A percentile compares a stretch with the other conserved stretches of the same genome.
These are phyloP conservation scores for Heteromyza rotundicornis DNA, from an alignment of 2,888 invertebrate species.

Conservation along the genomic window DNA sequence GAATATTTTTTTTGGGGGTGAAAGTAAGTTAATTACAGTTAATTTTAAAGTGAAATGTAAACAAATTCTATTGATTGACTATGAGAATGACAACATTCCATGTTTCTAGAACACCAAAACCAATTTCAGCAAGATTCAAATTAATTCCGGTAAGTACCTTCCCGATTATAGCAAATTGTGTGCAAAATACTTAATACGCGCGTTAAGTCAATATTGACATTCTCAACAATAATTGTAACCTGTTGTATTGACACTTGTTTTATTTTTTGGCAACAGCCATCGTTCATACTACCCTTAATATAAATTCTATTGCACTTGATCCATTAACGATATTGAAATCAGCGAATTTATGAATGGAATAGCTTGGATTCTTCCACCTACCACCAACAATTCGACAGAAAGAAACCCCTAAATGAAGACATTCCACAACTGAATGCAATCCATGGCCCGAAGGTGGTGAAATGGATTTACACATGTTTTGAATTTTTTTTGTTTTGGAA, in stretches of 20 bases:
- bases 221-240: neutral
- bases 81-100: too few relatives aligned
- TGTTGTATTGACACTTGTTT: conserved; percentile 1
- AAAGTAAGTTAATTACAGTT: too few relatives aligned
- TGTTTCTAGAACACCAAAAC: too few relatives aligned
- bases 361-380: neutral
- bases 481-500: conserved; percentile 1
- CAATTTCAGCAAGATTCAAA: too few relatives aligned
- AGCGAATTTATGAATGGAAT: neutral
- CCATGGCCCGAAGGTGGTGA: neutral
- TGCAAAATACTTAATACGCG: too few relatives aligned
- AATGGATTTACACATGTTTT: conserved; percentile 26
- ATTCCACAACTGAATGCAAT: neutral
- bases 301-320: neutral
- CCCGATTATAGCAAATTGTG: too few relatives aligned
- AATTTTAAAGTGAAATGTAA: too few relatives aligned
- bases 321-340: neutral
- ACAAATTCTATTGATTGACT: too few relatives aligned
- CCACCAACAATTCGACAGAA: neutral
- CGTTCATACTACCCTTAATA: neutral
- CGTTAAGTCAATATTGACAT: too few relatives aligned
- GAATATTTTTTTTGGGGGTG: too few relatives aligned
- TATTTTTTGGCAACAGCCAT: neutral
- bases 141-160: too few relatives aligned
- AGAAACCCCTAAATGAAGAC: conserved; percentile 1